These are phyloP conservation scores for Dendrocincla fuliginosa DNA, from an alignment of 2,797 vertebrate species.

Conservation along the genomic window DNA sequence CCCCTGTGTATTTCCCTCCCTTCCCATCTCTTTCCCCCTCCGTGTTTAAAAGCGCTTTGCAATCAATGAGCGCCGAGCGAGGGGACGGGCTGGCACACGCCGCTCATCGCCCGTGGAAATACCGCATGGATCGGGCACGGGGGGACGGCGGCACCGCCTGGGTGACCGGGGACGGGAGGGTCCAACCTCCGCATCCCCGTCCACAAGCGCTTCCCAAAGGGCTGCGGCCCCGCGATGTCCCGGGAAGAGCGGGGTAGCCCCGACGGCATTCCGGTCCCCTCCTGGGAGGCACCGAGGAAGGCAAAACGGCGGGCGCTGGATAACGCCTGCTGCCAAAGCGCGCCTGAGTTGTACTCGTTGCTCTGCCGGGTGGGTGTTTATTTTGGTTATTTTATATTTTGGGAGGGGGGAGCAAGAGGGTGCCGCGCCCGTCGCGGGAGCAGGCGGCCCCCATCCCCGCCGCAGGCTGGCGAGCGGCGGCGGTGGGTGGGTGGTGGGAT, in stretches of 20 bases:
- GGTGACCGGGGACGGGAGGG: background rate
- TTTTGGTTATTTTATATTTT: background rate
- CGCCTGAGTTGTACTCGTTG: background rate
- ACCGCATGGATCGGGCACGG: slow-evolving; percentile 40
- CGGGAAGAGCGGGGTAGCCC: background rate
- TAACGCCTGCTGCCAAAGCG: background rate
- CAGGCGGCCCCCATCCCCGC: background rate
- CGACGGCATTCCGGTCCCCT: background rate
- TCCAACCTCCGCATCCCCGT: background rate
- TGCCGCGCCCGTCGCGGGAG: background rate
- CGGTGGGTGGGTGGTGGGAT: background rate
- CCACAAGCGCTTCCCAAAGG: background rate
- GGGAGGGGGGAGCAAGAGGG: no score
- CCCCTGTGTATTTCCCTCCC: background rate
- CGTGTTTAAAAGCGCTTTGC: background rate
- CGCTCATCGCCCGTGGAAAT: slow-evolving; percentile 71
- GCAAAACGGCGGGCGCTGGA: background rate
- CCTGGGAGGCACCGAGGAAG: background rate
- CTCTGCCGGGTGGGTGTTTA: background rate
- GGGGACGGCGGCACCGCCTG: slow-evolving; percentile 61
- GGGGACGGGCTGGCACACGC: background rate
- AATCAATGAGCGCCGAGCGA: background rate
- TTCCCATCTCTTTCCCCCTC: background rate
- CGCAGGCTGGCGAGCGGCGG: background rate
- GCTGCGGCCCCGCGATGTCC: background rate